A percentile compares a stretch with the other conserved stretches of the same genome.
phyloP scores from a whole-genome alignment of 1,140 invertebrate species.

The Drosophila trapezifrons region DNA sequence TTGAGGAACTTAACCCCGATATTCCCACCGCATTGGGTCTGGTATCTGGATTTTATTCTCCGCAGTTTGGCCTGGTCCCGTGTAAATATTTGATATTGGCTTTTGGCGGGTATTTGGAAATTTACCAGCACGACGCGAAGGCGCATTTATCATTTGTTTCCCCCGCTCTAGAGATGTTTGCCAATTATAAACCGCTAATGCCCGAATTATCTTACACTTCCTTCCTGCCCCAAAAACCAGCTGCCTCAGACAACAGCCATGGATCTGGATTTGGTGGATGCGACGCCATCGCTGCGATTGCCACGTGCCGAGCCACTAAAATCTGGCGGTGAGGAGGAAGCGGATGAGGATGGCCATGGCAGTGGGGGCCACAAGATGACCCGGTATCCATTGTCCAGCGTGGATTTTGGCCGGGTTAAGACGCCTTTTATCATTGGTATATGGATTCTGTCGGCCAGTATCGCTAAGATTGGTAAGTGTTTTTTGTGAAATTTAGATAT shows the following conservation, averaged over 20 bases:
- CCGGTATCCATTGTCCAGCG: conserved; percentile 90
- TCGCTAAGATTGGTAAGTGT: conserved; percentile 96
- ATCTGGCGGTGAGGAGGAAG: conserved; percentile 16
- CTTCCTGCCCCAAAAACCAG: conserved; percentile 25
- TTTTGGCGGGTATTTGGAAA: conserved; percentile 27
- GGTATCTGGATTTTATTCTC: conserved; percentile 37
- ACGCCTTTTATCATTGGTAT: conserved; percentile 96
- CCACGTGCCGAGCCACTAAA: conserved; percentile 42
- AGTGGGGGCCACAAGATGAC: conserved; percentile 53
- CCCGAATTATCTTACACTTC: conserved; percentile 21
- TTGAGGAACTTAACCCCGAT: conserved; percentile 24
- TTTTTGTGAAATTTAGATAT: background rate
- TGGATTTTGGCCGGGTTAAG: conserved; percentile 94
- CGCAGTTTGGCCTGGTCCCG: conserved; percentile 4
- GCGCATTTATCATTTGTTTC: conserved; percentile 22
- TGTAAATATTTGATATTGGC: conserved; percentile 47
- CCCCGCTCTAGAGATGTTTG: background rate
- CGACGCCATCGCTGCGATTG: conserved; percentile 4
- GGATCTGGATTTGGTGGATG: conserved; percentile 4
- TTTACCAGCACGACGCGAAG: conserved; percentile 12
- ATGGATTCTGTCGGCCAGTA: conserved; percentile 97
- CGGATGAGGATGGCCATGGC: conserved; percentile 30
- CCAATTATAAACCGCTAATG: conserved; percentile 51
- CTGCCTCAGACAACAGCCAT: conserved; percentile 27
- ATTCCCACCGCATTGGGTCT: conserved; percentile 19